phyloP scores from a whole-genome alignment of 2,888 invertebrate species.

The Trissonchulus sp. region DNA sequence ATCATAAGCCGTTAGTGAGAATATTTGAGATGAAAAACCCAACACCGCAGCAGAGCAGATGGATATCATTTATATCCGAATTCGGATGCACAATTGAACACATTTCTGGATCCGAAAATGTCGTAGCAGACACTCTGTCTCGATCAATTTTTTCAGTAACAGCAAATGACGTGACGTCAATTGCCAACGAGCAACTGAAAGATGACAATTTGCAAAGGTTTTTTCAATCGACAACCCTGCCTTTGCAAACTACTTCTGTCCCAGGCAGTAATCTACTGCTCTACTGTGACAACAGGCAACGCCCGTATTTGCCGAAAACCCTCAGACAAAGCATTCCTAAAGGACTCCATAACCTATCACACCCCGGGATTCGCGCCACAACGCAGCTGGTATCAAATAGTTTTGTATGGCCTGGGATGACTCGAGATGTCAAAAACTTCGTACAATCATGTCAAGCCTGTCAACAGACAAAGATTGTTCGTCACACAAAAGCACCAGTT shows the following conservation, averaged over 20 bases:
- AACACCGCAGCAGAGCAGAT: slow-evolving; percentile 1
- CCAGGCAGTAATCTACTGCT: neutral
- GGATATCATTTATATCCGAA: neutral
- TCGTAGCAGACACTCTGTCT: neutral
- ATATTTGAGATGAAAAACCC: neutral
- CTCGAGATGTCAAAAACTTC: neutral
- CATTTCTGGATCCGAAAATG: neutral
- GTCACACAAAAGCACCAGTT: slow-evolving; percentile 4
- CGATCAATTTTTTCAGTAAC: neutral
- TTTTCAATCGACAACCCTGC: neutral
- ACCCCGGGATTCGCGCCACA: slow-evolving; percentile 1
- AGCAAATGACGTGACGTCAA: neutral
- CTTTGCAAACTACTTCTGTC: neutral
- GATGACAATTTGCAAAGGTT: slow-evolving; percentile 1
- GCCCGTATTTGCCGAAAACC: neutral
- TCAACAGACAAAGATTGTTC: neutral
- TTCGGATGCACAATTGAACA: neutral
- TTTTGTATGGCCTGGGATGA: slow-evolving; percentile 12
- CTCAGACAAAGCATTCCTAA: neutral
- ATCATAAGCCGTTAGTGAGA: neutral
- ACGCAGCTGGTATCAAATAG: neutral
- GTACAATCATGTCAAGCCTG: neutral
- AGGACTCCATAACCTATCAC: neutral
- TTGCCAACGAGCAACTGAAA: neutral
- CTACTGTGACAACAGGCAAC: neutral